Conservation (phyloP, 23 tunicate genomes). For the Styela clava region DNA sequence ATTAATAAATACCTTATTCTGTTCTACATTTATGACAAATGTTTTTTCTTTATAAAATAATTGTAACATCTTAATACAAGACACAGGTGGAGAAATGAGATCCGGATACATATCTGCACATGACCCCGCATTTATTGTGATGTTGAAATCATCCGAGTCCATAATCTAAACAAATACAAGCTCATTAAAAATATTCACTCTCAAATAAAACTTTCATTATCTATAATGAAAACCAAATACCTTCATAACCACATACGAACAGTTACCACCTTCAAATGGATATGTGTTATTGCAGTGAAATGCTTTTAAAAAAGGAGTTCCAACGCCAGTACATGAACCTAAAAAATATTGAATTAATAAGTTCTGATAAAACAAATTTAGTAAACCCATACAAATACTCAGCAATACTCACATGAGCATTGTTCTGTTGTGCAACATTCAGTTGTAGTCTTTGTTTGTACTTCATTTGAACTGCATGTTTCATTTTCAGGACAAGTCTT, state of each 20-base stretch:
- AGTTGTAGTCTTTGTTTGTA: background rate
- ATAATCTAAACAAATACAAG: no score
- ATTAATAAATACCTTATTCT: no score
- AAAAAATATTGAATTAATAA: no score
- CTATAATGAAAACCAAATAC: no score
- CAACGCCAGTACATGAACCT: background rate
- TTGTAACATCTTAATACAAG: background rate
- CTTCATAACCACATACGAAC: background rate
- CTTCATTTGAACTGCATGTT: background rate
- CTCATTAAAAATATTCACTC: no score
- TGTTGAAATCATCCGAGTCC: no score
- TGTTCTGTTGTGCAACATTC: background rate
- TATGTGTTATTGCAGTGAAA: background rate
- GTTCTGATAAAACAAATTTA: no score
- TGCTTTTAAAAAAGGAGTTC: background rate
- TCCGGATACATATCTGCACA: background rate
- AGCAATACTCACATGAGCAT: slow-evolving; percentile 2
- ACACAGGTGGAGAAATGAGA: background rate
- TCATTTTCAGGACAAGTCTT: slow-evolving; percentile 5
- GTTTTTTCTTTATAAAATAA: background rate
- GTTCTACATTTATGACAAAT: no score
- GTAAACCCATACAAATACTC: background rate
- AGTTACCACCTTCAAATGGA: background rate
- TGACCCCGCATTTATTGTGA: background rate
- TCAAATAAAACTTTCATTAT: no score